These are phyloP conservation scores for Thereuonema tuberculata DNA, from an alignment of 1,140 invertebrate genomes.

Conservation along the genomic window DNA sequence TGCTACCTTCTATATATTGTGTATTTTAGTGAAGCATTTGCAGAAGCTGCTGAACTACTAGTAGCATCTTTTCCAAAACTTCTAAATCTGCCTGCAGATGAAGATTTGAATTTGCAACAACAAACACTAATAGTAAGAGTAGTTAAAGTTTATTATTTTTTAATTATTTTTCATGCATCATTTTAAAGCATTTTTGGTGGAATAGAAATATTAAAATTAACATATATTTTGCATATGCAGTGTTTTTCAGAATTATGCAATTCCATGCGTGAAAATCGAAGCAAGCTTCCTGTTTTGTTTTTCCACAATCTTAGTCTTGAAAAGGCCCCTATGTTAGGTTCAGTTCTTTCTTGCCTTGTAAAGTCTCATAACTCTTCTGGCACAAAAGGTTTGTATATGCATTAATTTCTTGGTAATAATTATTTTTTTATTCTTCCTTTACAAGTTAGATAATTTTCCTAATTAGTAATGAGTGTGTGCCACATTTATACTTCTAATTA, in stretches of 20 bases:
- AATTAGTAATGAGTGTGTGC: too few species aligned
- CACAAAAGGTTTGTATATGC: too few species aligned
- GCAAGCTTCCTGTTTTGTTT: not conserved
- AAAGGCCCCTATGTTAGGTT: not conserved
- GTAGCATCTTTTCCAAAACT: not conserved
- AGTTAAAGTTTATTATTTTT: not conserved
- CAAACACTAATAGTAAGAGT: not conserved
- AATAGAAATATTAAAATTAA: not conserved
- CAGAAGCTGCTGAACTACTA: not conserved
- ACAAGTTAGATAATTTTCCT: too few species aligned
- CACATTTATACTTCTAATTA: too few species aligned
- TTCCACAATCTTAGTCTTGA: not conserved
- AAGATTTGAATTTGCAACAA: not conserved
- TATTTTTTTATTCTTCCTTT: too few species aligned
- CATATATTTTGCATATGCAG: not conserved
- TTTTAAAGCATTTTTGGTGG: too few species aligned
- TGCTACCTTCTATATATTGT: too few species aligned
- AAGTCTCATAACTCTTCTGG: too few species aligned
- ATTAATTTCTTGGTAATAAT: too few species aligned
- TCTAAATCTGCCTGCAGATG: not conserved
- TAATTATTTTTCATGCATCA: too few species aligned
- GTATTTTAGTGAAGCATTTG: too few species aligned
- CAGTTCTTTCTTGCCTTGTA: not conserved
- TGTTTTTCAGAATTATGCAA: not conserved
- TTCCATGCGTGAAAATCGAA: not conserved